Base-by-base conservation (phyloP, 2,113 vertebrate species). In the Crotalus viridis region DNA sequence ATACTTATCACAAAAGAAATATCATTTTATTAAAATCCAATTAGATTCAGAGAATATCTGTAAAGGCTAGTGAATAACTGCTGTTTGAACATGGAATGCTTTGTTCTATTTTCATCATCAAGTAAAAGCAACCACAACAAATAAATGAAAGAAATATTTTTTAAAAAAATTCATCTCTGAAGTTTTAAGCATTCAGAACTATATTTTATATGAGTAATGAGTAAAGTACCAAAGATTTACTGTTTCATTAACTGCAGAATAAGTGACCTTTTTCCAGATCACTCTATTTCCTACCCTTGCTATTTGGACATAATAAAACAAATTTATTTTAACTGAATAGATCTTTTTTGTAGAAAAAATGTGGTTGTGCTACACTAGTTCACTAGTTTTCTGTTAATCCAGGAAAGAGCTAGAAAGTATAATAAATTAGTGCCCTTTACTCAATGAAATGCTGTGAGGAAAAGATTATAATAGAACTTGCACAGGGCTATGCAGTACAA, bases 21-120 rank as follows among this genome's bases (percentile, higher is more conserved):
- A 98, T 98, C 98, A 99, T 99, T 99, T 99, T 98, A 99, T 99
- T 99, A 99, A 99, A 99, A 99, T 99, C 98, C 98, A 99, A 99
- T 99, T 99, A 99, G 98, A 98, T 98, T 98, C 97, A 98, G 98
- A 98, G 98, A 98, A 97, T 98, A 98, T 98, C 97, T 98, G 96
- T 97, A 98, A 97, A 98, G 97, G 97, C 97, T 97, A 96, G 93
- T 94, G 96, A 98, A 97, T 97, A 97, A 96, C 96, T 98, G 98
- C 97, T 98, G 98, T 99, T 99, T 99, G 98, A 99, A 99, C 98
- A 98, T 96, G 94, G 97, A 95, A 97, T 97, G 98, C 98, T 99
- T 99, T 99, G 98, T 99, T 99, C 98, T 98, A 97, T 98, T 98
- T 98, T 98, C 98, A 98, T 98, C 98, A 98, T 97, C 93, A 97